A percentile compares a stretch with the other conserved stretches of the same genome.
phyloP scores from a whole-genome alignment of 92 coral and sea anemone genomes.

The Palythoa heliodiscus region DNA sequence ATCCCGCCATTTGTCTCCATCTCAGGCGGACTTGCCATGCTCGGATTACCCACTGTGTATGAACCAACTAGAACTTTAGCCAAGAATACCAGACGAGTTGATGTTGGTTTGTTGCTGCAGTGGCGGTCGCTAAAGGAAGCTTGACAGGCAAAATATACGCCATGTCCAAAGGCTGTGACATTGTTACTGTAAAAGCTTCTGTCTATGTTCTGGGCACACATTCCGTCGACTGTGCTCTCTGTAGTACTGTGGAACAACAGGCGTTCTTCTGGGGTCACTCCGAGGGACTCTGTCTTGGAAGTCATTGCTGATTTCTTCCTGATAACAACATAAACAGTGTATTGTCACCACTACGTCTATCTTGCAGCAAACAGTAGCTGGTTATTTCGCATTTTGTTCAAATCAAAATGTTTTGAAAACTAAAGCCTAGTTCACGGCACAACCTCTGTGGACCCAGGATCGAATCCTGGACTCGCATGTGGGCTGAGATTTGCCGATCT shows the following conservation, averaged over 20 bases:
- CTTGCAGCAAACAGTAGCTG: background rate
- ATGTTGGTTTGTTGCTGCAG: constrained; percentile 60
- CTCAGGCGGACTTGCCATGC: constrained; percentile 51
- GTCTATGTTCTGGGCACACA: constrained; percentile 74
- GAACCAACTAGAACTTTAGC: constrained; percentile 84
- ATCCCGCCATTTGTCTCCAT: constrained; percentile 47
- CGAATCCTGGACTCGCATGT: too few species aligned
- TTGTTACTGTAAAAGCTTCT: constrained; percentile 54
- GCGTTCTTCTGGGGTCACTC: constrained; percentile 59
- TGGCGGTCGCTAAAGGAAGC: constrained; percentile 70
- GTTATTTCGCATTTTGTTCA: too few species aligned
- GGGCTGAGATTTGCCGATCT: too few species aligned
- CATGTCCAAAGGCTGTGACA: constrained; percentile 73
- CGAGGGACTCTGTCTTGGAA: constrained; percentile 40
- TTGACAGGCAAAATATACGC: constrained; percentile 78
- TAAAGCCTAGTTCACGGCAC: too few species aligned
- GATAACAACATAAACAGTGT: background rate
- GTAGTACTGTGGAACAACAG: constrained; percentile 72
- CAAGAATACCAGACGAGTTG: constrained; percentile 71
- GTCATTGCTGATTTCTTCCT: constrained; percentile 80
- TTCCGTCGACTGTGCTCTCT: constrained; percentile 53
- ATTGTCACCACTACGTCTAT: background rate
- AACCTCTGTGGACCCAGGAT: too few species aligned
- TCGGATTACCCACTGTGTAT: constrained; percentile 71
- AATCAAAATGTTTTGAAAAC: too few species aligned